Conservation (phyloP, 2,888 invertebrate genomes). For the Protodeltote pygarga region DNA sequence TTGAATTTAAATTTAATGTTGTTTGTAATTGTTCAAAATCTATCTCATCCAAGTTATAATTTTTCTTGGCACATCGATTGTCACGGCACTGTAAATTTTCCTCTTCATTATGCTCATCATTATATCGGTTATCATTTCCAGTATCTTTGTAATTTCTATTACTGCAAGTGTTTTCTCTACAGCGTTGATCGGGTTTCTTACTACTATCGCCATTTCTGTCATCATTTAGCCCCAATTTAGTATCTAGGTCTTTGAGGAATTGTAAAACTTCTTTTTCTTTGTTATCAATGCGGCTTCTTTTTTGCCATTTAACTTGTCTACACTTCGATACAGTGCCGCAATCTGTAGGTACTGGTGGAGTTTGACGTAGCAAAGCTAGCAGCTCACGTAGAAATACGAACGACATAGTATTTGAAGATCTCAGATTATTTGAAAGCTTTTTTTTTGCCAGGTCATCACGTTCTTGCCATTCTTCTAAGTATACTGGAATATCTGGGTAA, state of each 20-base stretch:
- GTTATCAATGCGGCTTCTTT: not conserved
- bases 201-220: conserved; percentile 6
- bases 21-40: too few species aligned
- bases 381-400: too few species aligned
- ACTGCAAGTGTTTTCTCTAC: conserved; percentile 19
- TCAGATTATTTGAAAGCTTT: too few species aligned
- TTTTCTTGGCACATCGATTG: conserved; percentile 8
- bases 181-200: conserved; percentile 7
- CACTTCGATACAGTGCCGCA: conserved; percentile 3
- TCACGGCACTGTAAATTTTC: conserved; percentile 16
- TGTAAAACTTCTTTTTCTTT: conserved; percentile 3
- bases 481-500: too few species aligned
- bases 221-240: too few species aligned
- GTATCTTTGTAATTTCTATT: conserved; percentile 1
- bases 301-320: not conserved
- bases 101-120: too few species aligned
- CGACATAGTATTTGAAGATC: too few species aligned
- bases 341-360: not conserved
- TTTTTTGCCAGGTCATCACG: too few species aligned
- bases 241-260: not conserved
- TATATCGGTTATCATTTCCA: conserved; percentile 9
- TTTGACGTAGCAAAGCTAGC: not conserved
- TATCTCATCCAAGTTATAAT: too few species aligned
- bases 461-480: too few species aligned
- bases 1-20: too few species aligned